Percentiles rank a stretch among this genome's conserved stretches.
Conservation (phyloP, 2,888 invertebrate genomes). For the Orchestes rusci region DNA sequence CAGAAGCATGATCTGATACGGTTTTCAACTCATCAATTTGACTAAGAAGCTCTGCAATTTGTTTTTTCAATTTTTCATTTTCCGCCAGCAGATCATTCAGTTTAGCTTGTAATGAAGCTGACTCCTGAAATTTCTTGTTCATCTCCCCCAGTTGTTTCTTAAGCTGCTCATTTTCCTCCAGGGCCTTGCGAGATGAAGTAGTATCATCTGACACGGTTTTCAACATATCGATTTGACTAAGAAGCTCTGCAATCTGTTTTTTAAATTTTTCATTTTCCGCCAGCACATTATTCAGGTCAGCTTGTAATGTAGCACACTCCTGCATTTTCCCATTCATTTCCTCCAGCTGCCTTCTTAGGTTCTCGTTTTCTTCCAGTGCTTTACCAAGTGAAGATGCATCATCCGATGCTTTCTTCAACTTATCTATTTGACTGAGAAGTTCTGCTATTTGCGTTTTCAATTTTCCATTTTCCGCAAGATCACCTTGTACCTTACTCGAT, state of each 20-base stretch:
- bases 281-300: no score
- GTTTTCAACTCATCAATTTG: constrained; percentile 11
- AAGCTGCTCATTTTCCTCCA: no score
- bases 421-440: constrained; percentile 10
- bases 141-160: no score
- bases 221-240: no score
- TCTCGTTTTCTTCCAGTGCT: not conserved
- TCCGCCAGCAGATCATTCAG: constrained; percentile 12
- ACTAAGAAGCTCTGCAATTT: constrained; percentile 9
- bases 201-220: no score
- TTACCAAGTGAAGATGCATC: not conserved
- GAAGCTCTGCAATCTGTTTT: no score
- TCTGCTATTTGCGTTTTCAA: constrained; percentile 9
- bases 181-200: no score
- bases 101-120: no score
- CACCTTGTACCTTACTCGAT: not conserved
- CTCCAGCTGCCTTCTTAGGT: not conserved
- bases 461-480: constrained; percentile 19
- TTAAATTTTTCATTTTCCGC: no score
- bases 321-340: not conserved
- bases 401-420: constrained; percentile 6
- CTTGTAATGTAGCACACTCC: no score
- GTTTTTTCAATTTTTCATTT: constrained; percentile 26
- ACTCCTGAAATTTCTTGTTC: no score
- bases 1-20: not conserved